These are phyloP conservation scores for Aphodius granarius DNA, from an alignment of 2,888 invertebrate genomes.

Conservation along the genomic window DNA sequence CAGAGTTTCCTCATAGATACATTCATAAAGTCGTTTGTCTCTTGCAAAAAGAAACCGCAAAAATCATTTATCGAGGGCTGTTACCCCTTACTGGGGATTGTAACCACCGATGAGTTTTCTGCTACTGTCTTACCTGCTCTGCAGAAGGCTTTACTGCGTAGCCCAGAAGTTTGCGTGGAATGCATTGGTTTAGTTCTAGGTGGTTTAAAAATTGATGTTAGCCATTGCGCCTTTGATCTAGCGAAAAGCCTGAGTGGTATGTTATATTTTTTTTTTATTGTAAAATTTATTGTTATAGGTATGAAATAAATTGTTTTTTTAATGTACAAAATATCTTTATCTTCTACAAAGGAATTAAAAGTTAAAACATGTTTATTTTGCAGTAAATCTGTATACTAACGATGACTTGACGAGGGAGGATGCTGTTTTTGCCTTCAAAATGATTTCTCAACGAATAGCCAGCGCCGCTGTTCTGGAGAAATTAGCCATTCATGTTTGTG, in stretches of 20 bases:
- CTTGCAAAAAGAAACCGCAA: constrained; percentile 75
- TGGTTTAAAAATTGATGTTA: constrained; percentile 74
- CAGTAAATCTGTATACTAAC: constrained; percentile 83
- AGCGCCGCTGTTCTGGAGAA: constrained; percentile 66
- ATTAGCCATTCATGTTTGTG: constrained; percentile 72
- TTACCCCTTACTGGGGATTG: constrained; percentile 64
- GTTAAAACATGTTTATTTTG: constrained; percentile 29
- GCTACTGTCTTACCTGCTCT: constrained; percentile 77
- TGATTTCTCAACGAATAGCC: constrained; percentile 72
- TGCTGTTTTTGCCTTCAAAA: constrained; percentile 72
- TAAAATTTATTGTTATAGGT: not conserved
- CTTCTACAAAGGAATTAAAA: not conserved
- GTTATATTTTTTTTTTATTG: constrained; percentile 49
- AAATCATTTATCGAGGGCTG: constrained; percentile 69
- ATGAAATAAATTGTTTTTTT: too few relatives aligned
- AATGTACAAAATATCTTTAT: not conserved
- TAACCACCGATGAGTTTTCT: constrained; percentile 71
- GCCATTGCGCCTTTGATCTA: constrained; percentile 74
- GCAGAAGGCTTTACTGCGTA: constrained; percentile 89
- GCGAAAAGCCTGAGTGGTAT: constrained; percentile 80
- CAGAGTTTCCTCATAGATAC: constrained; percentile 67
- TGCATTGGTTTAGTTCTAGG: constrained; percentile 77
- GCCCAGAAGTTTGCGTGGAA: constrained; percentile 88
- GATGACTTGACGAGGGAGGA: constrained; percentile 76
- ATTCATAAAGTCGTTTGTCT: constrained; percentile 77